Evolutionary conservation across 2,113 vertebrate species (phyloP), one percentile per base, ranked within the genome.

Genomic region (Alectura lathami): DNA sequence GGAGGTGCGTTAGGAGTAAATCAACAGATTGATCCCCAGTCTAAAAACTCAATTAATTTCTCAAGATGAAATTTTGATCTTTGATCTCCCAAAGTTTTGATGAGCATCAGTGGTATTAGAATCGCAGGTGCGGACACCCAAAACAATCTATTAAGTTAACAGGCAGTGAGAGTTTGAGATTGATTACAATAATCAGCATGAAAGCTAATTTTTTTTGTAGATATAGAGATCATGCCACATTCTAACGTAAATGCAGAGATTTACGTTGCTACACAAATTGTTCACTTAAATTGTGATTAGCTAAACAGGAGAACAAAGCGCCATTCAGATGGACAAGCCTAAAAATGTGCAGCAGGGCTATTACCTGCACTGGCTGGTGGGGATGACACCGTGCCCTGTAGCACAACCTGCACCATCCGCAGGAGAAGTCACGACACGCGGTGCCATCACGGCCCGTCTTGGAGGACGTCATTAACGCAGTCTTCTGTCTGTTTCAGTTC

Each of bases 301-400:
- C 45, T 38, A 3, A 48, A 70, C 43, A 51, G 23, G 26, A 38
- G 47, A 63, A 38, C 62, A 38, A 70, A 70, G 34, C 26, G 16
- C 40, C 40, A 1, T 15, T 54, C 50, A 27, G 8, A 30, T 57
- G 4, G 73, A 26, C 50, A 27, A 63, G 23, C 8, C 43, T 59
- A 7, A 75, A 2, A 16, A 17, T 34, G 34, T 3, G 0, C 1
- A 7, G 53, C 27, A 17, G 67, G 42, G 60, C 17, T 53, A 2
- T 43, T 21, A 11, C 54, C 62, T 9, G 69, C 66, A 2, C 4
- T 50, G 45, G 66, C 29, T 73, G 50, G 50, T 38, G 26, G 8
- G 29, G 51, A 54, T 10, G 51, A 54, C 26, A 27, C 24, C 12
- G 13, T 27, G 26, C 50, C 50, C 68, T 43, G 3, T 17, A 34